Conservation (phyloP, 2,888 invertebrate genomes). For the Teleiodes luculella region DNA sequence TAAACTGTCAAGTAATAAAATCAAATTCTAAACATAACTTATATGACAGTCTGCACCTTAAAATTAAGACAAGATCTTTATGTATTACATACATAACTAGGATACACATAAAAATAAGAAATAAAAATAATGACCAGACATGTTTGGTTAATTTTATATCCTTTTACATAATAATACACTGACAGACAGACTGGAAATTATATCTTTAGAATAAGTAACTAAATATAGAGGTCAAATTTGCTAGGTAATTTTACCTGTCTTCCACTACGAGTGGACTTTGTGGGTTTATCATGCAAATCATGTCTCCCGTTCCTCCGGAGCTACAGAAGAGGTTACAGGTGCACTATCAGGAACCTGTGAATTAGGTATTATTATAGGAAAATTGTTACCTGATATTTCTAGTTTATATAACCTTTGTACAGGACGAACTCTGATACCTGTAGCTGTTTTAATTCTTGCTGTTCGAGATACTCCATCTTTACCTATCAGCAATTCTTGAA, state of each 20-base stretch:
- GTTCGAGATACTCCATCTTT: slow-evolving; percentile 13
- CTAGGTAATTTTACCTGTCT: slow-evolving; percentile 1
- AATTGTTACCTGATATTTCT: neutral
- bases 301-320: neutral
- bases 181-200: too few relatives aligned
- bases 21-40: too few relatives aligned
- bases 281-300: neutral
- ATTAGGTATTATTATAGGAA: neutral
- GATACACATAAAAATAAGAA: too few relatives aligned
- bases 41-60: too few relatives aligned
- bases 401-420: neutral
- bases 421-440: neutral
- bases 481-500: slow-evolving; percentile 12
- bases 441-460: slow-evolving; percentile 6
- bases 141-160: too few relatives aligned
- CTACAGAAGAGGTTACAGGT: neutral
- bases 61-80: too few relatives aligned
- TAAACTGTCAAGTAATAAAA: too few relatives aligned
- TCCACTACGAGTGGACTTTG: neutral
- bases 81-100: too few relatives aligned
- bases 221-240: neutral
- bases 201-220: neutral
- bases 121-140: too few relatives aligned
- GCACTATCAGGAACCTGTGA: neutral
- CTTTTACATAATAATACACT: too few relatives aligned